phyloP scores from a whole-genome alignment of 37 sponge, comb jelly and placozoan species.

The Mnemiopsis leidyi region DNA sequence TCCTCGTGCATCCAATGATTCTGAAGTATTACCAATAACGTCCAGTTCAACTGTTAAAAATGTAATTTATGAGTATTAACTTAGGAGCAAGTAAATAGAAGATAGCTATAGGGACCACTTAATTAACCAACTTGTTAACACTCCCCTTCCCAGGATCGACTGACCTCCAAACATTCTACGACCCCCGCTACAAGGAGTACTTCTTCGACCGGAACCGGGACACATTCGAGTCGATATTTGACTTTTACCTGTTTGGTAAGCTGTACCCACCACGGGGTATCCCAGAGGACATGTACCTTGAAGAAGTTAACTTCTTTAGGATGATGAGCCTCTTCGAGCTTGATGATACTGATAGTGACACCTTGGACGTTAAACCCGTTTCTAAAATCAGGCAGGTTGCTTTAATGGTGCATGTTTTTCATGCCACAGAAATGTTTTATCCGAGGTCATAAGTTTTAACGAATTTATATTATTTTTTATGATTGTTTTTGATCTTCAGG shows the following conservation, averaged over 20 bases:
- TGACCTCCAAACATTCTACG: background rate
- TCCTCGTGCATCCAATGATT: too few species aligned
- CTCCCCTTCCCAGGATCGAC: background rate
- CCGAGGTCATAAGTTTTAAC: too few species aligned
- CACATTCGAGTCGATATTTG: conserved; percentile 4
- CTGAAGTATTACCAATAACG: too few species aligned
- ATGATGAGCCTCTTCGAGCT: background rate
- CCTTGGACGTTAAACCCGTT: background rate
- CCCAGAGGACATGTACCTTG: conserved; percentile 24
- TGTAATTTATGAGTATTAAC: too few species aligned
- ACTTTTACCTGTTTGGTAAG: conserved; percentile 12
- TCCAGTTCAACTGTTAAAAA: too few species aligned
- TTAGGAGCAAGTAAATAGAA: too few species aligned
- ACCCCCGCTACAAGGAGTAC: conserved; percentile 1
- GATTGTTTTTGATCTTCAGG: too few species aligned
- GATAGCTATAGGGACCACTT: too few species aligned
- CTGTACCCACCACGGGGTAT: background rate
- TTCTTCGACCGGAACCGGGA: conserved; percentile 20
- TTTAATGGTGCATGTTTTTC: too few species aligned
- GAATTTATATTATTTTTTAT: too few species aligned
- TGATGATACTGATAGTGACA: background rate
- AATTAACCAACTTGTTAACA: background rate
- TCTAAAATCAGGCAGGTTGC: too few species aligned
- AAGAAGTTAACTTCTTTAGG: background rate
- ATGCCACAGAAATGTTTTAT: too few species aligned